Base-by-base conservation (phyloP, 1,140 invertebrate genomes). In the Chrysopa pallens region DNA sequence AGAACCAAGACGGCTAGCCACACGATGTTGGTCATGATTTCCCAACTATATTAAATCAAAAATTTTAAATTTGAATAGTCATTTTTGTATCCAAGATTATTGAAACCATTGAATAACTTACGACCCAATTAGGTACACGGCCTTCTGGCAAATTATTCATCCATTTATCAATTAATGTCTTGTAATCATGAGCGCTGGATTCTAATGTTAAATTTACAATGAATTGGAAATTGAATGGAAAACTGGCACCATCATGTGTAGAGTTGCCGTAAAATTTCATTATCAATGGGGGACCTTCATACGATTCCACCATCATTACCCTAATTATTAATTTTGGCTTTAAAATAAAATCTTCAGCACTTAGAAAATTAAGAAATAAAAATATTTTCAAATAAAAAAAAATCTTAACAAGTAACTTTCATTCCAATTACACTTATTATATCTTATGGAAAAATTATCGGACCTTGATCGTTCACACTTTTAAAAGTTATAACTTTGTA, bases 221-320 rank as follows among this genome's bases (percentile, higher is more conserved):
- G 14, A 76, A 63, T 43, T 73, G 62, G n/a, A 70, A 75, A 46
- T 76, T 76, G 48, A 84, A 74, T 0, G 82, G 76, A 9, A 79
- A 63, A 29, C 77, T 70, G 1, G 72, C 65, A 3, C 76, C 72
- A 6, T 67, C 58, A 4, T 67, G 58, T 1, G 59, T 57, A 1
- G 66, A 68, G 13, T 69, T 62, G 1, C 68, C 65, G 50, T 80
- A 85, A 48, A 75, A 84, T 9, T 57, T 53, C 29, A 79, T 69
- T 5, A 68, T 62, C 13, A 69, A 60, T 3, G 71, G 59, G 1
- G 72, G 58, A 5, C 53, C 52, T 0, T 67, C 67, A 42, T 72
- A 72, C 1, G 74, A 74, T 52, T 84, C 81, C 0, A 74, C 72
- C 49, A 84, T 62, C 43, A 84, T 61, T 37, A 78, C 58, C 48